phyloP scores from a whole-genome alignment of 2,113 vertebrate genomes.

The Hoplias malabaricus region DNA sequence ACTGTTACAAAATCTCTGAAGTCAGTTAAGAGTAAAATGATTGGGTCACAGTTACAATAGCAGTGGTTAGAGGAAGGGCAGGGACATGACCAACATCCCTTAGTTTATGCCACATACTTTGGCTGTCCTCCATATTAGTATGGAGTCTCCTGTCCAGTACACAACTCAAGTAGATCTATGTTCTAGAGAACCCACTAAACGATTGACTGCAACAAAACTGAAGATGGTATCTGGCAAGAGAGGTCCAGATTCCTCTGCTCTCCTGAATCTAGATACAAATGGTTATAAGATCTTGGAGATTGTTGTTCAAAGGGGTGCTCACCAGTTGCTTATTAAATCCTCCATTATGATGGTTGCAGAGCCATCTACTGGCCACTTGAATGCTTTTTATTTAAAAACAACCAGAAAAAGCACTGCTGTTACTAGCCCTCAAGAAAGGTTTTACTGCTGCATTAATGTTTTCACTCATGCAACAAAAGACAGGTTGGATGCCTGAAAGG shows the following conservation, averaged over 20 bases:
- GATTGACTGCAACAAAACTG: conserved; percentile 31
- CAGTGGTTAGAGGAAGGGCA: neutral
- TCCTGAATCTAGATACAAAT: conserved; percentile 24
- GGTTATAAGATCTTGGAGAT: conserved; percentile 17
- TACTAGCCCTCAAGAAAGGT: neutral
- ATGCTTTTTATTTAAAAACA: neutral
- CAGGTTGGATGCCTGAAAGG: neutral
- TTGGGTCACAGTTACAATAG: neutral
- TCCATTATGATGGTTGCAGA: neutral
- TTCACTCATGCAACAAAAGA: neutral
- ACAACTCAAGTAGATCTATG: neutral
- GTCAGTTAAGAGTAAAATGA: neutral
- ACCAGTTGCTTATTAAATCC: neutral
- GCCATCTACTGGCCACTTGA: conserved; percentile 38
- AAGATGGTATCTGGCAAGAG: conserved; percentile 19
- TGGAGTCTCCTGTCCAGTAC: neutral
- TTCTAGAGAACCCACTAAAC: conserved; percentile 8
- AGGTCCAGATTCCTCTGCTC: conserved; percentile 6
- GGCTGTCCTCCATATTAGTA: neutral
- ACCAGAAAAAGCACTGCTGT: too few relatives aligned
- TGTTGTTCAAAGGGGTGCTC: neutral
- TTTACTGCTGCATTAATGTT: neutral
- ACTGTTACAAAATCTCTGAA: conserved; percentile 39
- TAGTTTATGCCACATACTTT: neutral
- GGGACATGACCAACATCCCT: neutral